Percentiles rank a stretch among this genome's conserved stretches.
Evolutionary conservation across 2,113 vertebrate genomes (phyloP).

Genomic region (Hucho hucho): DNA sequence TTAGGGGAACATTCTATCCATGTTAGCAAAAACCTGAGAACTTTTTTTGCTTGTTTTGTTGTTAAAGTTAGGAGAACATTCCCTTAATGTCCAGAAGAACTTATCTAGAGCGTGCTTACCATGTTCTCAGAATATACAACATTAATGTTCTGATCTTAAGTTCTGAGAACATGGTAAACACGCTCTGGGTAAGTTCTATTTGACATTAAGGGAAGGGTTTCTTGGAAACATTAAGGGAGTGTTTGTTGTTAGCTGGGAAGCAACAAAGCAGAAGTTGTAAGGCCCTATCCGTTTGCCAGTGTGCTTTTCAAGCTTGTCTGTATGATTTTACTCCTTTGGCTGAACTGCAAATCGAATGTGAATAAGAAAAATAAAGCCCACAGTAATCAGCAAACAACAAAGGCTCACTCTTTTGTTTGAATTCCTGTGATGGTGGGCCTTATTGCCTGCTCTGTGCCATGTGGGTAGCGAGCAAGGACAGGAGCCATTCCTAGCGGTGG

Average conservation of each 20-base stretch:
- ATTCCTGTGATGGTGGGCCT: constrained; percentile 34
- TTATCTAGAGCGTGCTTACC: no score
- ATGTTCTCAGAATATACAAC: no score
- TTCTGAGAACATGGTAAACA: no score
- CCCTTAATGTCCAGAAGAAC: no score
- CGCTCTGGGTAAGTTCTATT: no score
- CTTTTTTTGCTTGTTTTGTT: no score
- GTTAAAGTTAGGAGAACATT: no score
- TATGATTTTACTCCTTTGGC: constrained; percentile 42
- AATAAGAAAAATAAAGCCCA: constrained; percentile 47
- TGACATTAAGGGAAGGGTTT: no score
- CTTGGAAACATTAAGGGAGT: no score
- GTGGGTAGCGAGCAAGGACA: constrained; percentile 1
- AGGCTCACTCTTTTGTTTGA: constrained; percentile 37
- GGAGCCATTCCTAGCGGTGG: constrained; percentile 27
- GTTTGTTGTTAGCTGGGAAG: not conserved
- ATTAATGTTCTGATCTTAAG: no score
- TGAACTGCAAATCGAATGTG: constrained; percentile 45
- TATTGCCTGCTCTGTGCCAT: constrained; percentile 29
- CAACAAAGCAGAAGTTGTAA: constrained; percentile 29
- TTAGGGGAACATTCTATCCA: no score
- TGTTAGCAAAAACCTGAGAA: no score
- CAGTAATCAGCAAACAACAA: constrained; percentile 52
- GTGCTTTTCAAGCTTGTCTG: constrained; percentile 28
- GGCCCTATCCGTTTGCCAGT: not conserved